Percentiles rank a stretch among this genome's conserved stretches.
Evolutionary conservation across 1,140 invertebrate species (phyloP).

Genomic region (Stenopsyche tienmushanensis): DNA sequence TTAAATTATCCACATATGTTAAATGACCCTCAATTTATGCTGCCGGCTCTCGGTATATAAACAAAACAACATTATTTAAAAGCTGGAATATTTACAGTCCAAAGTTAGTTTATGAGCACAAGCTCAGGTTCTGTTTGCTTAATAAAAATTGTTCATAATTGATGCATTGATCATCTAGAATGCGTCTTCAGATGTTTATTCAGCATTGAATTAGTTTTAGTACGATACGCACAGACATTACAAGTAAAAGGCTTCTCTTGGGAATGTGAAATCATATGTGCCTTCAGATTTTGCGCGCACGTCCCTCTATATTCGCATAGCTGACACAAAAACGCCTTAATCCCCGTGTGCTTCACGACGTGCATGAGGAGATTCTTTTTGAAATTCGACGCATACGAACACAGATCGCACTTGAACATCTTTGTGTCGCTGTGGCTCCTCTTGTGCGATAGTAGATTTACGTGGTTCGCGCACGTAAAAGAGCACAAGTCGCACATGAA

Average conservation of each 20-base stretch:
- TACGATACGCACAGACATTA: conserved; percentile 20
- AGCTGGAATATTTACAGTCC: too few species aligned
- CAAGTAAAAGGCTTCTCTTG: conserved; percentile 27
- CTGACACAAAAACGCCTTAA: conserved; percentile 26
- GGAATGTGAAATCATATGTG: conserved; percentile 35
- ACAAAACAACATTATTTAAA: too few species aligned
- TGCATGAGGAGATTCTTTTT: conserved; percentile 33
- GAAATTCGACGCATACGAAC: conserved; percentile 32
- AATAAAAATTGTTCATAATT: too few species aligned
- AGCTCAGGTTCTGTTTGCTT: too few species aligned
- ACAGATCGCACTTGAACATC: conserved; percentile 28
- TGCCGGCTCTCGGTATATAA: too few species aligned
- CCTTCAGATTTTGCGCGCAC: conserved; percentile 29
- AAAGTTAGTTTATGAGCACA: too few species aligned
- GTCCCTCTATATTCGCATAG: conserved; percentile 31
- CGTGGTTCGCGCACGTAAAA: conserved; percentile 24
- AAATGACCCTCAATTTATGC: too few species aligned
- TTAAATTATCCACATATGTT: too few species aligned
- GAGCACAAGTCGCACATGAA: conserved; percentile 36
- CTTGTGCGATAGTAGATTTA: conserved; percentile 30
- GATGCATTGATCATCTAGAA: not conserved
- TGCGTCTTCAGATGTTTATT: conserved; percentile 35
- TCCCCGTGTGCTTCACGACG: conserved; percentile 26
- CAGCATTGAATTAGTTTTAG: conserved; percentile 34
- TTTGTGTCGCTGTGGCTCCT: conserved; percentile 30